Evolutionary conservation across 2,113 vertebrate genomes (phyloP).

Genomic region (Phylloscopus whistleri): DNA sequence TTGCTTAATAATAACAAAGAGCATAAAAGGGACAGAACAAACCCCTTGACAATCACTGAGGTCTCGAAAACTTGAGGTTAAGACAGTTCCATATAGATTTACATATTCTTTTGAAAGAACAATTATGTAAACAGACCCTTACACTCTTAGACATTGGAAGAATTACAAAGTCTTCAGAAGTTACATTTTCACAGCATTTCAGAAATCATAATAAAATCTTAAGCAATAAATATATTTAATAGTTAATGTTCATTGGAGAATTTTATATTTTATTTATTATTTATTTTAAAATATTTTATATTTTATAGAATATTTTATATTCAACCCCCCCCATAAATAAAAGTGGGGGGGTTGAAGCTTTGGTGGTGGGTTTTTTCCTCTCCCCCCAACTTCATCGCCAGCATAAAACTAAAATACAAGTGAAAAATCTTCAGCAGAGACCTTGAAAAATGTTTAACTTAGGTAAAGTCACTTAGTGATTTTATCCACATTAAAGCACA

Average conservation of each 20-base stretch:
- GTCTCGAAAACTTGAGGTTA: not conserved
- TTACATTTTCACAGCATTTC: not conserved
- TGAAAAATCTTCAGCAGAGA: not conserved
- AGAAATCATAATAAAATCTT: not conserved
- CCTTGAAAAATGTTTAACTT: not conserved
- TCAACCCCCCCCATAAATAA: too few species aligned
- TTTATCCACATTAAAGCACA: not conserved
- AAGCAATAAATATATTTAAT: not conserved
- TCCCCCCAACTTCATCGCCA: accelerated
- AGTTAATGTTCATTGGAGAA: not conserved
- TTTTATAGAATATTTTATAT: too few species aligned
- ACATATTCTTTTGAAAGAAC: not conserved
- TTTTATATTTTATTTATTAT: too few species aligned
- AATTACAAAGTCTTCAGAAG: not conserved
- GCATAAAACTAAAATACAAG: not conserved
- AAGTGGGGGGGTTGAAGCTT: accelerated
- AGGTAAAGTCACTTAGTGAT: not conserved
- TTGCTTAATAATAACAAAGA: not conserved
- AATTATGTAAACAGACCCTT: not conserved
- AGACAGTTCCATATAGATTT: not conserved
- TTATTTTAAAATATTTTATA: too few species aligned
- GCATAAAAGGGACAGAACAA: not conserved
- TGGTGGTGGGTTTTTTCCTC: accelerated
- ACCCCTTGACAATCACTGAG: not conserved
- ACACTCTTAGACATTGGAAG: not conserved